Evolutionary conservation across 2,797 vertebrate species (phyloP).

Genomic region (Arremon aurantiirostris): DNA sequence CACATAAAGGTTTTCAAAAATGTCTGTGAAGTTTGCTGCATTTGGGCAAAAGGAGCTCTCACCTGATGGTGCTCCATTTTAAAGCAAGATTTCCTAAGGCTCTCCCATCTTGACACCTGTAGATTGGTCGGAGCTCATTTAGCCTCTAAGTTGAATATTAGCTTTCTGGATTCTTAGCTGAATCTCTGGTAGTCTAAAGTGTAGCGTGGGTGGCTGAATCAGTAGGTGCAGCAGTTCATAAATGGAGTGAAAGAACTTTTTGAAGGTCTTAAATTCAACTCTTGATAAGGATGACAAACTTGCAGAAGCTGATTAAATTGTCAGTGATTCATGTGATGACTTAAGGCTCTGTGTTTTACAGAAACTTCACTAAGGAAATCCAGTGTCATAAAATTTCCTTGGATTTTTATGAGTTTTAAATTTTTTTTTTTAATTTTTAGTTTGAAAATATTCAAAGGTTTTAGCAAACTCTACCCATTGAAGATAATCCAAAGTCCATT

Average conservation of each 20-base stretch:
- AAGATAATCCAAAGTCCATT: not conserved
- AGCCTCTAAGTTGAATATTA: not conserved
- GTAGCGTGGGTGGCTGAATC: constrained; percentile 35
- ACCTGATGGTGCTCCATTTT: not conserved
- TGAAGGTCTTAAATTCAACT: constrained; percentile 51
- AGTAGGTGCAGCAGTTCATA: constrained; percentile 37
- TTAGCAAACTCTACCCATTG: not conserved
- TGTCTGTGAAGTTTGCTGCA: not conserved
- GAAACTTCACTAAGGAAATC: constrained; percentile 48
- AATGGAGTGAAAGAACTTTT: constrained; percentile 27
- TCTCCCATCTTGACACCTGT: not conserved
- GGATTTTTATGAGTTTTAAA: not conserved
- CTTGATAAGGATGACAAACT: constrained; percentile 62
- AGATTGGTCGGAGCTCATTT: not conserved
- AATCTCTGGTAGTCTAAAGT: constrained; percentile 12
- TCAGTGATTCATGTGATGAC: constrained; percentile 65
- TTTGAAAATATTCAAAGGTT: not conserved
- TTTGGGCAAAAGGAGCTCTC: not conserved
- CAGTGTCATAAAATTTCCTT: not conserved
- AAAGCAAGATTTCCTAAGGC: not conserved
- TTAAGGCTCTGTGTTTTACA: constrained; percentile 40
- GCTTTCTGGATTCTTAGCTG: constrained; percentile 4
- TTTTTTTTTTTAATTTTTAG: not conserved
- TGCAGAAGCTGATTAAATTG: constrained; percentile 70
- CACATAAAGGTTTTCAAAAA: not conserved